Percentiles rank a stretch among this genome's conserved stretches.
Conservation (phyloP, 1,140 invertebrate species). For the Steinernema khuongi region DNA sequence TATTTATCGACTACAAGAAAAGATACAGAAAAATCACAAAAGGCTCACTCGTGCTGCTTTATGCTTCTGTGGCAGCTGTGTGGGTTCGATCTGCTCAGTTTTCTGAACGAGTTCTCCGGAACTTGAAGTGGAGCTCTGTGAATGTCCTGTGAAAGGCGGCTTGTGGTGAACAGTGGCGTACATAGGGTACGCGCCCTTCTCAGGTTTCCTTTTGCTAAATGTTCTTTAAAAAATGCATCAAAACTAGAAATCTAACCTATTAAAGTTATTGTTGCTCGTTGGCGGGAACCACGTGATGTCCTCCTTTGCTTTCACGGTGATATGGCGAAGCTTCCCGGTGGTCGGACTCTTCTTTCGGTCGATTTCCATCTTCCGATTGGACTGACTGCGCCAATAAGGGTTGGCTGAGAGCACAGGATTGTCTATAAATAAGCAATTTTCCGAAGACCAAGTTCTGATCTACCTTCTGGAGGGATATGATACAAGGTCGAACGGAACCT, state of each 20-base stretch:
- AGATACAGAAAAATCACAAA: no score
- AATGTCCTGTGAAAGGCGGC: background rate
- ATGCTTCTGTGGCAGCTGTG: no score
- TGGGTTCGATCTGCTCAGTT: no score
- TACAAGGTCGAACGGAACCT: background rate
- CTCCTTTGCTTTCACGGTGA: background rate
- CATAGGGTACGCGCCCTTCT: background rate
- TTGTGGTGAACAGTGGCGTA: background rate
- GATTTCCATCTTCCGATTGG: background rate
- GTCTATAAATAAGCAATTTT: background rate
- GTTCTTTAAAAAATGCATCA: background rate
- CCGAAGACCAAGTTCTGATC: background rate
- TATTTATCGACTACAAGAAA: no score
- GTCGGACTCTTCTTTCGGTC: background rate
- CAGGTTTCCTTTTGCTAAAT: background rate
- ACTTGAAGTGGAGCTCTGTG: no score
- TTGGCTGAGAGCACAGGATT: background rate
- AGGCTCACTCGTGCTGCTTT: no score
- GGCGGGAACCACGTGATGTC: constrained; percentile 8
- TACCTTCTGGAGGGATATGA: background rate
- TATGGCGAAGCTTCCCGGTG: background rate
- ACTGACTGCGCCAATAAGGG: background rate
- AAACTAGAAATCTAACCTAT: background rate
- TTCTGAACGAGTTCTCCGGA: no score
- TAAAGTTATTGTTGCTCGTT: background rate